Conservation (phyloP, 1,140 invertebrate genomes). For the Drosophila lowei region DNA sequence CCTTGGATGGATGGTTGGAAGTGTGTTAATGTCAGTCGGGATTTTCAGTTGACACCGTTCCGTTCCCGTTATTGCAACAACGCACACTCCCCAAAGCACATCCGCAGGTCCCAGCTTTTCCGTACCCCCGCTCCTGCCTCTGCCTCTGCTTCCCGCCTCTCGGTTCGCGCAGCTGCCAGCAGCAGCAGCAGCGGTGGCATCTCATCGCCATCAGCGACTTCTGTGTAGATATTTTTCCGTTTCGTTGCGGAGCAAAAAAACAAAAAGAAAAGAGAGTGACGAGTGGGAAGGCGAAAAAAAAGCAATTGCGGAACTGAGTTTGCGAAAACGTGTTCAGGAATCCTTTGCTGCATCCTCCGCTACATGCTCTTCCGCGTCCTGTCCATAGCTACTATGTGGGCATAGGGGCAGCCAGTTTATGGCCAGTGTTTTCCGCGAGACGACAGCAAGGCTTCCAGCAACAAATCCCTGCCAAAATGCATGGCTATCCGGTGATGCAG, state of each 20-base stretch:
- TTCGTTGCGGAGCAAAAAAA: conserved; percentile 41
- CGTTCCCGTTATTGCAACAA: conserved; percentile 71
- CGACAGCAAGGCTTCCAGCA: not conserved
- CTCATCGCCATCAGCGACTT: conserved; percentile 40
- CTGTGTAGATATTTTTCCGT: conserved; percentile 77
- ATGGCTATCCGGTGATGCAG: conserved; percentile 86
- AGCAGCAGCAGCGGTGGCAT: conserved; percentile 28
- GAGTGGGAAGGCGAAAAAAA: conserved; percentile 1
- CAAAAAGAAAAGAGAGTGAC: conserved; percentile 24
- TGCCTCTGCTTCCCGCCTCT: conserved; percentile 15
- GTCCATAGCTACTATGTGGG: conserved; percentile 21
- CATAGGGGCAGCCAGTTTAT: conserved; percentile 20
- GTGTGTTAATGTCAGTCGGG: conserved; percentile 71
- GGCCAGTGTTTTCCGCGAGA: conserved; percentile 5
- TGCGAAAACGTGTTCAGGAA: conserved; percentile 44
- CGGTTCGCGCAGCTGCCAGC: conserved; percentile 56
- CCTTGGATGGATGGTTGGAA: conserved; percentile 35
- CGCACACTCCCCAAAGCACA: conserved; percentile 44
- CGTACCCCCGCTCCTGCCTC: conserved; percentile 15
- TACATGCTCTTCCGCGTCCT: not conserved
- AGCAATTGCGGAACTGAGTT: conserved; percentile 9
- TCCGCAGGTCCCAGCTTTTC: conserved; percentile 41
- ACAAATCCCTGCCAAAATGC: conserved; percentile 76
- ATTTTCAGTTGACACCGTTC: conserved; percentile 74
- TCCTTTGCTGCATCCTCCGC: not conserved